Evolutionary conservation across 2,888 invertebrate genomes (phyloP).

Genomic region (Agrotis clavis): DNA sequence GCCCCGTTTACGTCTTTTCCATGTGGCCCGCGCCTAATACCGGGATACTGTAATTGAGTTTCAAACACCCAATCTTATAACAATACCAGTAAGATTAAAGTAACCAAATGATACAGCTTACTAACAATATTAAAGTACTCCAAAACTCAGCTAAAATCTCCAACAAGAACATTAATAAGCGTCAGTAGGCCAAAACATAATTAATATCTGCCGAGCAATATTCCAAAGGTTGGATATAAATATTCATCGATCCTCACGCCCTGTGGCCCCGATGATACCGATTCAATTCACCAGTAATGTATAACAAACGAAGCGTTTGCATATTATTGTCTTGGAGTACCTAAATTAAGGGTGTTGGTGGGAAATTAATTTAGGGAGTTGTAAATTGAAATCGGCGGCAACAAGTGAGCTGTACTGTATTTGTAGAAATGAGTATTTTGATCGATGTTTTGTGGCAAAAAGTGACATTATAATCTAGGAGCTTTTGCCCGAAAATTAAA

Average conservation of each 20-base stretch:
- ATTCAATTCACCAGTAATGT: constrained; percentile 59
- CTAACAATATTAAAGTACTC: background rate
- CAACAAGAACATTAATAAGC: constrained; percentile 50
- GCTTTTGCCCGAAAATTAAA: too few species aligned
- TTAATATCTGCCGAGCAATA: constrained; percentile 72
- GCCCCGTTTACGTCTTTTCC: too few species aligned
- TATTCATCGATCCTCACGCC: constrained; percentile 71
- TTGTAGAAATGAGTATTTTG: background rate
- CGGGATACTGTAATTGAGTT: too few species aligned
- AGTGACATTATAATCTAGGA: too few species aligned
- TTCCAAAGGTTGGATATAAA: constrained; percentile 76
- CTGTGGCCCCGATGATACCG: constrained; percentile 52
- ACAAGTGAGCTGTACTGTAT: constrained; percentile 20
- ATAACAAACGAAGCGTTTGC: constrained; percentile 54
- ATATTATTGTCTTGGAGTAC: constrained; percentile 47
- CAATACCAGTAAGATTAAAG: too few species aligned
- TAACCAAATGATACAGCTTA: background rate
- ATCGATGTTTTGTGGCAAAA: background rate
- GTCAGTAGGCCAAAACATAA: constrained; percentile 64
- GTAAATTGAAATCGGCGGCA: constrained; percentile 48
- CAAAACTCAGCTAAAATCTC: constrained; percentile 3
- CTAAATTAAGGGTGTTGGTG: constrained; percentile 32
- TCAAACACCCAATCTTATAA: too few species aligned
- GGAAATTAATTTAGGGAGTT: constrained; percentile 41
- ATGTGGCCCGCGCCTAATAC: too few species aligned